phyloP scores from a whole-genome alignment of 1,140 invertebrate species.

The Drosophila gunungcola region DNA sequence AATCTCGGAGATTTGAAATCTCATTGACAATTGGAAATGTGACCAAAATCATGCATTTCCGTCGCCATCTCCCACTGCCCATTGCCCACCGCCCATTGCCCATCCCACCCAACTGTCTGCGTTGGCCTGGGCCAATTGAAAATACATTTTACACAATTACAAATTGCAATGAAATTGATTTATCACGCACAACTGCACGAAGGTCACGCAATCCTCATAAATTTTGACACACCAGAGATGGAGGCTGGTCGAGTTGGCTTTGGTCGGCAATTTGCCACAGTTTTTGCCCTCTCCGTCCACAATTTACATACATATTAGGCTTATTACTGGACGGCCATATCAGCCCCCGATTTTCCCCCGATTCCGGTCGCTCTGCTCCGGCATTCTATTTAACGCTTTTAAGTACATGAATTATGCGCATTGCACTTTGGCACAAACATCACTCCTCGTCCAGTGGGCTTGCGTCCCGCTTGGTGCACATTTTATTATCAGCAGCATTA shows the following conservation, averaged over 20 bases:
- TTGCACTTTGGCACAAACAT: conserved; percentile 60
- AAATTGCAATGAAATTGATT: conserved; percentile 83
- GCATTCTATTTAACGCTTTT: conserved; percentile 69
- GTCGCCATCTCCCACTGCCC: not conserved
- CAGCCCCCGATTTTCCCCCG: not conserved
- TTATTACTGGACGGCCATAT: conserved; percentile 52
- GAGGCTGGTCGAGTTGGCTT: conserved; percentile 9
- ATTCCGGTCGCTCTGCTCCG: not conserved
- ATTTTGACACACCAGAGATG: conserved; percentile 63
- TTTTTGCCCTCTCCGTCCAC: conserved; percentile 48
- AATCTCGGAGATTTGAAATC: conserved; percentile 79
- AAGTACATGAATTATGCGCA: conserved; percentile 73
- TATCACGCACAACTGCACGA: conserved; percentile 79
- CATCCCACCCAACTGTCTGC: not conserved
- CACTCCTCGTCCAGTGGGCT: conserved; percentile 32
- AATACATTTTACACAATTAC: conserved; percentile 83
- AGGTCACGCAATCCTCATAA: conserved; percentile 80
- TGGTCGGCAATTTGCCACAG: conserved; percentile 60
- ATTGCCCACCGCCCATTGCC: not conserved
- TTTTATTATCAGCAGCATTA: conserved; percentile 78
- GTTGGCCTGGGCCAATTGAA: conserved; percentile 62
- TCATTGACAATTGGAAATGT: conserved; percentile 83
- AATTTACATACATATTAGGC: conserved; percentile 63
- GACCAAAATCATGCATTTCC: conserved; percentile 81
- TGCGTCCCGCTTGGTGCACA: conserved; percentile 31